Evolutionary conservation across 2,888 invertebrate species (phyloP), one percentile per base, ranked within the genome.

Genomic region (Xylota sylvarum): DNA sequence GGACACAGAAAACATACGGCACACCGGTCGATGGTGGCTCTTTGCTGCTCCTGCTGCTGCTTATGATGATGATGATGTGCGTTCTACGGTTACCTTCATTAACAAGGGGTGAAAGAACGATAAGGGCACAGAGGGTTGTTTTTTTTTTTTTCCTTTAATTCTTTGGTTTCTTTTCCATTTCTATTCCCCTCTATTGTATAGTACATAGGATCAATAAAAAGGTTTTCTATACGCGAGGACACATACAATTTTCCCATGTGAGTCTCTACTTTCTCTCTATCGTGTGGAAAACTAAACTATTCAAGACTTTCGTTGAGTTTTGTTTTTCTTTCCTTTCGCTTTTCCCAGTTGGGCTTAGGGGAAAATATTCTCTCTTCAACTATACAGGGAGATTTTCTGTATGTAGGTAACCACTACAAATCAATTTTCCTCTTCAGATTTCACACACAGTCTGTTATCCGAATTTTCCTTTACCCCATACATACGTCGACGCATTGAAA

Each of bases 61-160:
- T 9, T 5, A 74, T 70, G 74, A 76, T 77, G 81, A 74, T 70
- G 74, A 70, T 72, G 77, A 86, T 86, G 82, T 86, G 67, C 48
- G 58, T 73, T 86, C 67, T 64, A 70, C 64, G 74, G 74, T 78
- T 73, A 78, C 86, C 77, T 86, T 86, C 78, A 69, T 64, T 73
- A 82, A 86, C 82, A 72, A 82, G 77, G 81, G 86, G 86, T 86
- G 77, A 86, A 86, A 86, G 86, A 78, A 86, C 82, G 77, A 86
- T 82, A 82, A 78, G 77, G 62, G 56, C 65, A 78, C 77, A 67
- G 56, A 86, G 86, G 86, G 86, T 82, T 77, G 76, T 12, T 73
- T 70, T 77, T 81, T 70, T 62, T 78, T 55, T 5, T n/a, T 10
- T 62, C 50, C 30, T 46, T 10, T 64, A 35, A 30, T 58, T 17